phyloP scores from a whole-genome alignment of 2,113 vertebrate genomes.

The Sphaerodactylus townsendi region DNA sequence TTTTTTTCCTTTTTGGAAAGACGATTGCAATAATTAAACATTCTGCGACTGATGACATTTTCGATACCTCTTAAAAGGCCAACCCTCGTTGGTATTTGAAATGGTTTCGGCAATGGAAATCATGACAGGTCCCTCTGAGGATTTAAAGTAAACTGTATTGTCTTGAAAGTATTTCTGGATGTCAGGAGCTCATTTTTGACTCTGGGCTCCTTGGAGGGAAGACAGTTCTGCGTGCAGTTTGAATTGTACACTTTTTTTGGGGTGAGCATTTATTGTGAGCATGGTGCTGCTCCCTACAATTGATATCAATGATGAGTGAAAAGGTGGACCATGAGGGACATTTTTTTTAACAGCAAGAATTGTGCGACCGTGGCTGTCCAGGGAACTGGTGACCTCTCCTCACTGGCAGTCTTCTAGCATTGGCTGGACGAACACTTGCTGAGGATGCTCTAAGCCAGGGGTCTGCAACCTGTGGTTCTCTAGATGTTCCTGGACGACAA shows the following conservation, averaged over 20 bases:
- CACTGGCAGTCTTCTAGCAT: too few relatives aligned
- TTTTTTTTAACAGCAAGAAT: too few relatives aligned
- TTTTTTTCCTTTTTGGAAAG: conserved; percentile 55
- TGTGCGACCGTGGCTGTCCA: too few relatives aligned
- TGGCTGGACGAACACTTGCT: too few relatives aligned
- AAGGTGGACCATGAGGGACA: too few relatives aligned
- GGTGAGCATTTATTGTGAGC: too few relatives aligned
- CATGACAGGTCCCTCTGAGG: conserved; percentile 38
- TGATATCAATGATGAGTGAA: too few relatives aligned
- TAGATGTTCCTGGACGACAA: too few relatives aligned
- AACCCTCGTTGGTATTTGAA: conserved; percentile 68
- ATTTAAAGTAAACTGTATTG: conserved; percentile 51
- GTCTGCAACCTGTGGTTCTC: too few relatives aligned
- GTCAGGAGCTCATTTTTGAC: not conserved
- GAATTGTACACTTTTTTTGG: not conserved
- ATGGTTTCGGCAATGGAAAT: conserved; percentile 51
- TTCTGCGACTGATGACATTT: conserved; percentile 77
- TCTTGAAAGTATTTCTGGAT: not conserved
- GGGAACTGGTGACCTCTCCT: too few relatives aligned
- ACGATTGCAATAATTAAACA: conserved; percentile 80
- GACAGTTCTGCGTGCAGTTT: not conserved
- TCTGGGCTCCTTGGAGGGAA: conserved; percentile 3
- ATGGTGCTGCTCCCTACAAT: not conserved
- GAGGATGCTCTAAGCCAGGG: too few relatives aligned
- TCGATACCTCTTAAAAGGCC: conserved; percentile 77